These are phyloP conservation scores for Pandemis cinnamomeana DNA, from an alignment of 2,888 invertebrate species.

Conservation along the genomic window DNA sequence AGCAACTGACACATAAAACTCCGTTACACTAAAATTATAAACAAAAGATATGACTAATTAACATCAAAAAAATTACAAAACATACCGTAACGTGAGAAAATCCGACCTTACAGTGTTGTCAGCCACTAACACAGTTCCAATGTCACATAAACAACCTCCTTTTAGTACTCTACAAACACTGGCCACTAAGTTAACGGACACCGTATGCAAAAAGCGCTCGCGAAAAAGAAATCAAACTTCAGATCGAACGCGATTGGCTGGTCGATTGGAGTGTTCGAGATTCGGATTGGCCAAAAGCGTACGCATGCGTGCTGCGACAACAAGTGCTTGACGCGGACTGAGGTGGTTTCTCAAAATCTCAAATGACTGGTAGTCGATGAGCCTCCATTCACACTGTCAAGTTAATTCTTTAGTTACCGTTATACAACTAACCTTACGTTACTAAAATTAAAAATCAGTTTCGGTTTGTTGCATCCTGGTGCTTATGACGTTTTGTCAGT, in stretches of 20 bases:
- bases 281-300: slow-evolving; percentile 67
- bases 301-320: slow-evolving; percentile 66
- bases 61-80: slow-evolving; percentile 53
- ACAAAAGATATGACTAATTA: slow-evolving; percentile 59
- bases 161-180: slow-evolving; percentile 37
- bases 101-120: slow-evolving; percentile 66
- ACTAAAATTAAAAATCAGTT: slow-evolving; percentile 17
- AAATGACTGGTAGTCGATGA: slow-evolving; percentile 71
- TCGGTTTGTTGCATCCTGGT: slow-evolving; percentile 27
- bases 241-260: slow-evolving; percentile 75
- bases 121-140: slow-evolving; percentile 53
- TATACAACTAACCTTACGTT: slow-evolving; percentile 47
- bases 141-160: slow-evolving; percentile 65
- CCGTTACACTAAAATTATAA: slow-evolving; percentile 47
- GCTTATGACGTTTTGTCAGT: slow-evolving; percentile 51
- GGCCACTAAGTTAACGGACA: slow-evolving; percentile 66
- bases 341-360: slow-evolving; percentile 78
- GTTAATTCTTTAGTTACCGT: slow-evolving; percentile 51
- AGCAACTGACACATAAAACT: slow-evolving; percentile 44
- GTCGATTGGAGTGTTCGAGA: slow-evolving; percentile 68
- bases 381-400: slow-evolving; percentile 76
- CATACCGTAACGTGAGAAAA: slow-evolving; percentile 74
- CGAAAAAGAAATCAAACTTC: slow-evolving; percentile 74
- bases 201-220: slow-evolving; percentile 68
- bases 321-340: slow-evolving; percentile 74